These are phyloP conservation scores for Gerris buenoi DNA, from an alignment of 1,140 invertebrate species.

Conservation along the genomic window DNA sequence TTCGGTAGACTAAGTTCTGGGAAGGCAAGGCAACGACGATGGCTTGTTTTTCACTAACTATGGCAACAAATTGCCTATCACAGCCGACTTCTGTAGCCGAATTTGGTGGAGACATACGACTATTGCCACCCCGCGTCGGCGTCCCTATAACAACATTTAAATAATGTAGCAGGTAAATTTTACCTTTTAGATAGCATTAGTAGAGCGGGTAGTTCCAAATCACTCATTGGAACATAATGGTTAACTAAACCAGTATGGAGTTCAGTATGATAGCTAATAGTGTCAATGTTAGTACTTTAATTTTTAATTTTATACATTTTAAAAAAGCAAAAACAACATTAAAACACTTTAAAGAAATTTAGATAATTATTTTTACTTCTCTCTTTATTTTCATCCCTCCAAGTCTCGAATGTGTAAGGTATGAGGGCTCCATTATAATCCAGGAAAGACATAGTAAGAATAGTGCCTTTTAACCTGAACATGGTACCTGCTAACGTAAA, in stretches of 20 bases:
- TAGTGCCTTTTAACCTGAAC: slow-evolving; percentile 85
- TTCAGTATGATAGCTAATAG: too few relatives aligned
- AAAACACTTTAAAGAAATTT: too few relatives aligned
- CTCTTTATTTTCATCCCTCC: slow-evolving; percentile 60
- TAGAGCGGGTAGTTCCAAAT: too few relatives aligned
- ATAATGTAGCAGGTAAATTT: too few relatives aligned
- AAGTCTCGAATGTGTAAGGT: slow-evolving; percentile 67
- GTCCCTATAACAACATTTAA: too few relatives aligned
- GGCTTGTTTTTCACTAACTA: slow-evolving; percentile 88
- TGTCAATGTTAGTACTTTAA: too few relatives aligned
- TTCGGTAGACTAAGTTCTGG: slow-evolving; percentile 76
- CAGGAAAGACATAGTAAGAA: slow-evolving; percentile 85
- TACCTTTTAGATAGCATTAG: too few relatives aligned
- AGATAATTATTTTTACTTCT: too few relatives aligned
- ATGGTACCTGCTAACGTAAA: slow-evolving; percentile 69
- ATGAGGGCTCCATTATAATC: slow-evolving; percentile 82
- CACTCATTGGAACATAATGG: too few relatives aligned
- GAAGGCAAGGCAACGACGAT: slow-evolving; percentile 84
- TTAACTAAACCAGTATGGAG: too few relatives aligned
- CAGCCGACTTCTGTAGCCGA: slow-evolving; percentile 33
- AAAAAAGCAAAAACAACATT: too few relatives aligned
- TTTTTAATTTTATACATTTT: too few relatives aligned
- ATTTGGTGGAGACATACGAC: slow-evolving; percentile 58
- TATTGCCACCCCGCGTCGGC: slow-evolving; percentile 41
- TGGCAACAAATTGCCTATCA: slow-evolving; percentile 83